Base-by-base conservation (phyloP, 1,140 invertebrate species). In the Lepidurus arcticus region DNA sequence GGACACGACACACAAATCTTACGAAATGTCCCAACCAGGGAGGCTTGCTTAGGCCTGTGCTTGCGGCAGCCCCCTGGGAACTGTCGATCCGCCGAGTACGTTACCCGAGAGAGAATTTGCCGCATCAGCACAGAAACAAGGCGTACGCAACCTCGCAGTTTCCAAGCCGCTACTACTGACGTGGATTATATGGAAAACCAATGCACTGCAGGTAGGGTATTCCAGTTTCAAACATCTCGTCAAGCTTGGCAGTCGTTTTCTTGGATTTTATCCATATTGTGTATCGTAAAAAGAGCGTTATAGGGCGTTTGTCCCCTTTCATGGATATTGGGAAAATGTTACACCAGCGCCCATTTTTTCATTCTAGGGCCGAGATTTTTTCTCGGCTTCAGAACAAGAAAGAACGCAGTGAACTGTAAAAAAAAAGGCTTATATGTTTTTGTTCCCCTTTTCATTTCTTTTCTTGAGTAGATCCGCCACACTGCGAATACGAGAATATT, bases 141-240 rank as follows among this genome's bases (percentile, higher is more conserved):
- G 79, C 78, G 87, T 76, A 85, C 86, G 0, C 81, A 83, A 43
- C 85, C 86, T 26, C 82, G 84, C 73, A 82, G 83, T n/a, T 87
- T 86, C 80, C 79, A 83, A 44, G 81, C 83, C 26, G 82, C 82
- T 21, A 81, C 82, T 7, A 81, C 84, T 44, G 85, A 87, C 76
- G 82, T 87, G 7, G 86, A 88, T 81, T 88, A 88, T 80, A 82
- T 88, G 81, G 87, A 88, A 81, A 88, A 88, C 81, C 85, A 87
- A 81, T 88, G 87, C 80, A 85, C 86, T 73, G 82, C 83, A 81
- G 84, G 87, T 87, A 82, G 81, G 81, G 77, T 21, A 21, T n/a
- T 65, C n/a, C 8, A 13, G 9, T 16, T 16, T 9, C 21, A 21
- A 65, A 13, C 53, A 65, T 1, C 21, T 21, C 16, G 53, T 13